phyloP scores from a whole-genome alignment of 2,888 invertebrate genomes.

The Pseudococcus jackbeardsleyi region DNA sequence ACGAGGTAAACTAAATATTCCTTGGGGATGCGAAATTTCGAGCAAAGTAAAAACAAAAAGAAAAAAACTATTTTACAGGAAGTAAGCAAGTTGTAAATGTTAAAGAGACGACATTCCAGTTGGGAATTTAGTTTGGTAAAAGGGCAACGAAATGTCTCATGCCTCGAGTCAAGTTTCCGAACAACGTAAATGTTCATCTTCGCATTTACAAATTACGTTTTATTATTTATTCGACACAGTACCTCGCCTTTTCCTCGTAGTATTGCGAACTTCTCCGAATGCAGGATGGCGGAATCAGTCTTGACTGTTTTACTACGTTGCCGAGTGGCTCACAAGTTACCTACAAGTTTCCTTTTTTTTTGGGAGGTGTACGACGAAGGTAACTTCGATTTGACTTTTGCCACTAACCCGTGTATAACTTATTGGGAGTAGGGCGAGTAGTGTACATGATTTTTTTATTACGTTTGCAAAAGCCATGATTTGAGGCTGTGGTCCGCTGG shows the following conservation, averaged over 20 bases:
- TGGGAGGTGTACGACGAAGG: no score
- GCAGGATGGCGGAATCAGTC: neutral
- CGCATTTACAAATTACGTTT: constrained; percentile 48
- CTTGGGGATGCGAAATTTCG: constrained; percentile 43
- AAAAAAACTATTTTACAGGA: constrained; percentile 39
- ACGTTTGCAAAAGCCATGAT: no score
- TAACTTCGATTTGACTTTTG: no score
- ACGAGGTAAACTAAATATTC: constrained; percentile 55
- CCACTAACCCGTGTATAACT: no score
- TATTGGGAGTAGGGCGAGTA: no score
- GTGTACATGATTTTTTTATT: no score
- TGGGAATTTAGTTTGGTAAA: constrained; percentile 49
- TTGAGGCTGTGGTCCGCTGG: no score
- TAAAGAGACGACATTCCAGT: constrained; percentile 54
- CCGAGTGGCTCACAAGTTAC: no score
- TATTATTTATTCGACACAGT: constrained; percentile 45
- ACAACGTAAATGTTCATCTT: constrained; percentile 16
- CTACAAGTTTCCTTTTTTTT: no score
- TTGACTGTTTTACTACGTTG: no score
- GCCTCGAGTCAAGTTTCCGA: constrained; percentile 53
- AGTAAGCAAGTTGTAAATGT: constrained; percentile 50
- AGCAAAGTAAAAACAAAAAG: constrained; percentile 50
- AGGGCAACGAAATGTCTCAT: constrained; percentile 55
- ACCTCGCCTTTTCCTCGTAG: neutral
- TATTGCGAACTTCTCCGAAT: neutral